phyloP scores from a whole-genome alignment of 1,140 invertebrate species.

The Drosophila parvula region DNA sequence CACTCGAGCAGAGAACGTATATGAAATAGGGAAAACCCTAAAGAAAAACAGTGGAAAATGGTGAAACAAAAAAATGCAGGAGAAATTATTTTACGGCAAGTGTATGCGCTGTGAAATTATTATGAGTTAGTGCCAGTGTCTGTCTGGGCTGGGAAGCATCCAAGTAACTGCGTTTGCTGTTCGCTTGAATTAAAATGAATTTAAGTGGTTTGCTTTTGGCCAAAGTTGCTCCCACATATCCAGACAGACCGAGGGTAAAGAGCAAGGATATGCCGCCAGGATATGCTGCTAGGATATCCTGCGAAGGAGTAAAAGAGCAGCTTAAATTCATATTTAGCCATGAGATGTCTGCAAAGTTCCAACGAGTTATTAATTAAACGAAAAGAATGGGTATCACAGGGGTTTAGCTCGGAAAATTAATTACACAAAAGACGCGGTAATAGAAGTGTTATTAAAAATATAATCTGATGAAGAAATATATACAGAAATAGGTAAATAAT shows the following conservation, averaged over 20 bases:
- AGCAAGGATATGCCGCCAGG: conserved; percentile 35
- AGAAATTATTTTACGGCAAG: conserved; percentile 70
- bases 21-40: conserved; percentile 15
- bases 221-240: conserved; percentile 35
- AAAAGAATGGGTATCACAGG: conserved; percentile 2
- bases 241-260: conserved; percentile 40
- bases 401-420: not conserved
- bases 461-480: too few relatives aligned
- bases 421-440: not conserved
- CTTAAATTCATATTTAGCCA: conserved; percentile 72
- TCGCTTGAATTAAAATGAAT: conserved; percentile 58
- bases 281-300: conserved; percentile 19
- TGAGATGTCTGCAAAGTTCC: conserved; percentile 50
- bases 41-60: conserved; percentile 22
- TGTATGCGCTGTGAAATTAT: conserved; percentile 63
- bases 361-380: conserved; percentile 39
- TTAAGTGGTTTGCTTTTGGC: conserved; percentile 50
- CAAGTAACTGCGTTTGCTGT: conserved; percentile 20
- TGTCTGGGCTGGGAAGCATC: conserved; percentile 3
- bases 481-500: not conserved
- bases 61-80: conserved; percentile 57
- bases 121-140: conserved; percentile 46
- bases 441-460: not conserved
- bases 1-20: conserved; percentile 26
- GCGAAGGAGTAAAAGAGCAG: conserved; percentile 26